These are phyloP conservation scores for Heterotilapia buettikoferi DNA, from an alignment of 2,113 vertebrate genomes.

Conservation along the genomic window DNA sequence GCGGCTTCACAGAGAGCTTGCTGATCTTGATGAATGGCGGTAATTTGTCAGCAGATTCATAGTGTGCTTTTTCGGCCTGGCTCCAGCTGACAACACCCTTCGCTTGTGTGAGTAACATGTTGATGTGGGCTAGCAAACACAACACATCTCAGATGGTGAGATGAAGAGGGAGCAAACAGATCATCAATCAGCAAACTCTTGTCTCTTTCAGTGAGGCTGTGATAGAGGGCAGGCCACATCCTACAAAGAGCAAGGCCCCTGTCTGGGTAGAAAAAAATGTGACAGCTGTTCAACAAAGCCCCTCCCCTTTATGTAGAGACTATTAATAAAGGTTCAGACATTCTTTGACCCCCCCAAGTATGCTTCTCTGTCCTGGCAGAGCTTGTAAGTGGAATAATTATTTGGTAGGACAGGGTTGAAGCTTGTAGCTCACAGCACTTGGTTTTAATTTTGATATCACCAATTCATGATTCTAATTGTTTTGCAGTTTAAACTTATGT, in stretches of 20 bases:
- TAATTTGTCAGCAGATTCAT: conserved; percentile 33
- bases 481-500: not conserved
- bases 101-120: conserved; percentile 1
- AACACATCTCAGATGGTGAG: conserved; percentile 19
- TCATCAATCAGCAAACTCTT: conserved; percentile 41
- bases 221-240: conserved; percentile 6
- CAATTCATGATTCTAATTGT: not conserved
- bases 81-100: not conserved
- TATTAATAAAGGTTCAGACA: not conserved
- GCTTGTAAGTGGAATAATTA: not conserved
- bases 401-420: not conserved
- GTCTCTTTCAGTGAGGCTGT: not conserved
- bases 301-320: not conserved
- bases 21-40: conserved; percentile 31
- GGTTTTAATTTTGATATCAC: not conserved
- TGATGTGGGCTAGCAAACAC: not conserved
- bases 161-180: conserved; percentile 37
- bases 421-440: not conserved
- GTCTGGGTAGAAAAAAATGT: not conserved
- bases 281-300: conserved; percentile 17
- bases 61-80: not conserved
- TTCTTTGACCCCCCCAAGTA: not conserved
- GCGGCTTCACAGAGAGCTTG: not conserved
- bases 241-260: not conserved
- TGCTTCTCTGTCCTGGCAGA: not conserved